Conservation (phyloP, 2,888 invertebrate species). For the Hyposoter dolosus region DNA sequence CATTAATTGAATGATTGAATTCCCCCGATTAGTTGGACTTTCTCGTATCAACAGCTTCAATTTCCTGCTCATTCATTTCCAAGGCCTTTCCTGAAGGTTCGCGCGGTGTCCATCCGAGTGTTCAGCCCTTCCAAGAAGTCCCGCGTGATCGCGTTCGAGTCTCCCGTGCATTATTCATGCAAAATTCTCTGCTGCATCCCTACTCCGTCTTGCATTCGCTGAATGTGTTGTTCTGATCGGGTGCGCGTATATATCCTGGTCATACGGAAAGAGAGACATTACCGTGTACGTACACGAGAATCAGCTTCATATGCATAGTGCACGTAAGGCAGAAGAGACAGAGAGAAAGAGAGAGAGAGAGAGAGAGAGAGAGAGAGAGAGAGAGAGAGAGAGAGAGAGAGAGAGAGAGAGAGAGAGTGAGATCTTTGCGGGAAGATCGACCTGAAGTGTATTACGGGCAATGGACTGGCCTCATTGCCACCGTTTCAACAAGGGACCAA, state of each 20-base stretch:
- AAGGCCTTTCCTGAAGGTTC: slow-evolving; percentile 37
- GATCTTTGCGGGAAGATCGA: slow-evolving; percentile 51
- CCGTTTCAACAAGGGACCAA: slow-evolving; percentile 48
- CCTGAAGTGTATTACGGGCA: slow-evolving; percentile 52
- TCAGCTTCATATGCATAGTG: slow-evolving; percentile 27
- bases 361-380: slow-evolving; percentile 37
- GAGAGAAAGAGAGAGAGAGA: slow-evolving; percentile 31
- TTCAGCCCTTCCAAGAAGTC: slow-evolving; percentile 77
- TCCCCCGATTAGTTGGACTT: slow-evolving; percentile 30
- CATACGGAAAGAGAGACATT: slow-evolving; percentile 59
- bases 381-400: slow-evolving; percentile 16
- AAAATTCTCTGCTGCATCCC: slow-evolving; percentile 72
- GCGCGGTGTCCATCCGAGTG: slow-evolving; percentile 56
- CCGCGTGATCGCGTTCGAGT: slow-evolving; percentile 73
- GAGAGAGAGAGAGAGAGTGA: slow-evolving; percentile 21
- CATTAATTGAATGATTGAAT: slow-evolving; percentile 42
- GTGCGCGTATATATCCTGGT: slow-evolving; percentile 25
- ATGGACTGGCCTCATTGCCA: slow-evolving; percentile 63
- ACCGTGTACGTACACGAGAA: slow-evolving; percentile 47
- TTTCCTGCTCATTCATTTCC: slow-evolving; percentile 46
- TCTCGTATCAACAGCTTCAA: slow-evolving; percentile 34
- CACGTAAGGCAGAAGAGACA: not conserved
- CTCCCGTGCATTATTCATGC: slow-evolving; percentile 78
- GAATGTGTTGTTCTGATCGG: slow-evolving; percentile 24
- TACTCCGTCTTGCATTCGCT: slow-evolving; percentile 49